Evolutionary conservation across 1,140 invertebrate genomes (phyloP), one percentile per base, ranked within the genome.

Genomic region (Drosophila sechellia): DNA sequence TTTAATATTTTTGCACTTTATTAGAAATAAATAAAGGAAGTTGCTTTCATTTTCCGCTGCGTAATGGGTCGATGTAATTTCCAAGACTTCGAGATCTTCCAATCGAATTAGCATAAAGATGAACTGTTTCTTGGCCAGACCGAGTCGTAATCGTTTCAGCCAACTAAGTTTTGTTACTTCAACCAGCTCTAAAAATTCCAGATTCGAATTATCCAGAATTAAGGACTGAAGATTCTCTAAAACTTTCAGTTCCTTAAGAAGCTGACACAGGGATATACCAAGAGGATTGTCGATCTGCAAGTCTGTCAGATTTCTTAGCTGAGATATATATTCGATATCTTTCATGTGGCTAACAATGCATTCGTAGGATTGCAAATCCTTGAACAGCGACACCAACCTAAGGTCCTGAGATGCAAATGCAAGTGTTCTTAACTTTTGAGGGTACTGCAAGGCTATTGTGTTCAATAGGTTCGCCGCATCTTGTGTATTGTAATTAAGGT

Each of bases 31-130:
- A 11, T 22, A 5, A 25, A 55, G 5, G 5, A 40, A 55, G 22
- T 55, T 55, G 35, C 13, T 10, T 25, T 40, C 53, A 15, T 25
- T 12, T 25, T 25, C 12, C 8, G 20, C 20, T 5, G 53, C 53
- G 20, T 25, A 12, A 25, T 55, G 53, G 10, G 20, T 25, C 3
- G 53, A 55, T 15, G 53, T 40, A 5, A 55, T 55, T 55, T 55
- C 53, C 53, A 55, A 15, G 20, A 40, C 53, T 55, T 55, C 53
- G 2, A 55, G 35, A 15, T 39, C 11, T 11, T n/a, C 39, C 10
- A 55, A 15, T 15, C 5, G 10, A 17, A 40, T 22, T 13, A 55
- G 53, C 13, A 55, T n/a, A 15, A n/a, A 40, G 20, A 55, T n/a
- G 11, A 40, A 40, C n/a, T 15, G 15, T 15, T 55, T 55, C 3